Evolutionary conservation across 2,888 invertebrate genomes (phyloP).

Genomic region (Rhingia rostrata): DNA sequence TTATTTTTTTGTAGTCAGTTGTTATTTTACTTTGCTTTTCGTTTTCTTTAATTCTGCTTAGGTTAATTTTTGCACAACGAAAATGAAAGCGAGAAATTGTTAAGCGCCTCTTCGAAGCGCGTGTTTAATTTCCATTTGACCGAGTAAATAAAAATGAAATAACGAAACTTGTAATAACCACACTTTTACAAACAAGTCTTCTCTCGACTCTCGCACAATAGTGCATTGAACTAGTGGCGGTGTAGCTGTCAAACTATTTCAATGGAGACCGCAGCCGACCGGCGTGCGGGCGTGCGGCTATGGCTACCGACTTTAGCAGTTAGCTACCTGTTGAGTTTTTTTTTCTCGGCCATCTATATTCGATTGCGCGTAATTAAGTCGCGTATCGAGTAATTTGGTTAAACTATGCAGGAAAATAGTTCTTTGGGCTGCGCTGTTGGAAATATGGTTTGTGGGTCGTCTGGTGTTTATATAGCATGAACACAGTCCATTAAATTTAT

Average conservation of each 20-base stretch:
- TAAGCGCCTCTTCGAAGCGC: constrained; percentile 22
- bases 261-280: not conserved
- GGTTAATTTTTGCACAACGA: constrained; percentile 42
- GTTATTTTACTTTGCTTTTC: constrained; percentile 20
- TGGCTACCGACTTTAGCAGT: not conserved
- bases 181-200: not conserved
- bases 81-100: constrained; percentile 58
- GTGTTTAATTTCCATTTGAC: constrained; percentile 52
- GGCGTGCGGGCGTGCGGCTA: too few relatives aligned
- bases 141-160: constrained; percentile 41
- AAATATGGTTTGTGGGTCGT: not conserved
- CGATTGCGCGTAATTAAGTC: constrained; percentile 35
- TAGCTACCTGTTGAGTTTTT: constrained; percentile 23
- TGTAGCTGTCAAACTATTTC: constrained; percentile 12
- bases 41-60: constrained; percentile 11
- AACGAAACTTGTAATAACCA: constrained; percentile 20
- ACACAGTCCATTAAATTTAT: constrained; percentile 27
- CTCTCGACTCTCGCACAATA: not conserved
- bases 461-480: constrained; percentile 15
- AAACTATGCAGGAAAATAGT: constrained; percentile 24
- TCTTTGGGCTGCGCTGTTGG: not conserved
- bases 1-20: constrained; percentile 1
- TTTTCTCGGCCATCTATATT: not conserved
- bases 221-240: constrained; percentile 34
- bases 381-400: constrained; percentile 19